A percentile compares a stretch with the other conserved stretches of the same genome.
These are phyloP conservation scores for Nannoperca australis DNA, from an alignment of 2,797 vertebrate species.

Conservation along the genomic window DNA sequence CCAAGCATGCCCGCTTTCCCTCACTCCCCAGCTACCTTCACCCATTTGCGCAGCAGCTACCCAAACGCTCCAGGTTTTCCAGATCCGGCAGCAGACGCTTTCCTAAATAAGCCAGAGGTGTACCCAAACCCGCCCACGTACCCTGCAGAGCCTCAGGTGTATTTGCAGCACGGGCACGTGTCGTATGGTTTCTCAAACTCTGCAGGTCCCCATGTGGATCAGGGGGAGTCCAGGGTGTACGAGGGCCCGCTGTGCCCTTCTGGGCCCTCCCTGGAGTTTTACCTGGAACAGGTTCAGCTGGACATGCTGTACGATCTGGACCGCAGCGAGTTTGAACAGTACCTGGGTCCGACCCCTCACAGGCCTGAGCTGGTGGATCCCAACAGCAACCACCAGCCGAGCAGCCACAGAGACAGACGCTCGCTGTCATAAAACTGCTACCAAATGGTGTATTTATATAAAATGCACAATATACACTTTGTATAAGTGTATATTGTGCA, in stretches of 20 bases:
- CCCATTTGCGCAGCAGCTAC: slow-evolving; percentile 42
- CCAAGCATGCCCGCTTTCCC: slow-evolving; percentile 41
- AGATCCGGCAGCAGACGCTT: slow-evolving; percentile 24
- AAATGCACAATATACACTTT: no score
- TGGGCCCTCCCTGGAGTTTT: slow-evolving; percentile 81
- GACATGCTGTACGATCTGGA: slow-evolving; percentile 94
- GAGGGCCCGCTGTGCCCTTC: slow-evolving; percentile 75
- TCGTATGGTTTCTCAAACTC: slow-evolving; percentile 72
- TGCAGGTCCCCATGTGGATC: slow-evolving; percentile 51
- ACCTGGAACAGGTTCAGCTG: slow-evolving; percentile 84
- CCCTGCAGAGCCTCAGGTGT: slow-evolving; percentile 78
- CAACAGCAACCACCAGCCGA: slow-evolving; percentile 59
- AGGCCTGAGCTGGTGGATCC: slow-evolving; percentile 75
- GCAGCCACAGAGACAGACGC: slow-evolving; percentile 56
- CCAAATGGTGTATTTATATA: slow-evolving; percentile 65
- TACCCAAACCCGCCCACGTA: slow-evolving; percentile 76
- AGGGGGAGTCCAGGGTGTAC: slow-evolving; percentile 61
- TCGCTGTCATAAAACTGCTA: slow-evolving; percentile 45
- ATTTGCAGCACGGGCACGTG: slow-evolving; percentile 79
- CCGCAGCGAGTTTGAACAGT: slow-evolving; percentile 95
- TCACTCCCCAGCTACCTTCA: slow-evolving; percentile 29
- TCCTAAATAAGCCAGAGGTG: slow-evolving; percentile 37
- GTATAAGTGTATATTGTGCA: slow-evolving; percentile 21
- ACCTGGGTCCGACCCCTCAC: slow-evolving; percentile 87
- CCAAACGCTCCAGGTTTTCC: slow-evolving; percentile 26